Base-by-base conservation (phyloP, 2,113 vertebrate genomes). In the Oncorhynchus clarkii region DNA sequence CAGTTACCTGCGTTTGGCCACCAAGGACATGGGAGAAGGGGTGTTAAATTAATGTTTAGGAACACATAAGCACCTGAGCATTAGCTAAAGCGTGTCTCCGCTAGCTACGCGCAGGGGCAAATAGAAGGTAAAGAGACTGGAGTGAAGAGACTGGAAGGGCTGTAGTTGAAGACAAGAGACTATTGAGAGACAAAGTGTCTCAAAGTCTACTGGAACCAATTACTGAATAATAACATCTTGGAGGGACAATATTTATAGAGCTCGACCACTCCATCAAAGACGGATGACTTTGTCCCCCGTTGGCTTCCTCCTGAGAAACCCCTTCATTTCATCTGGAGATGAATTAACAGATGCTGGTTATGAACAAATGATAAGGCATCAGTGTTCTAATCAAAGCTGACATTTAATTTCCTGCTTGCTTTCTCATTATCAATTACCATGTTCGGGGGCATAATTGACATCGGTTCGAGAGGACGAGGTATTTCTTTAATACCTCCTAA, bases 281-380 rank as follows among this genome's bases (percentile, higher is more conserved):
- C 73, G 72, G 84, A 90, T 89, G 91, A 88, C 89, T 90, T 90
- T 92, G 81, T n/a, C 49, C 79, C 77, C 60, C 18, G 14, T 76
- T 81, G 65, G 77, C 81, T 85, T 87, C 82, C 86, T 86, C 39
- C 12, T 1, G 70, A 82, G 70, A 54, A 39, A 80, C 85, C 80
- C 86, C 88, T 45, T 54, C 3, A 54, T 54, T 90, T 89, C 88
- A 88, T 92, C 84, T 82, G 77, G 84, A 78, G 80, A 92, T 92
- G 91, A 89, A 94, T 94, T 93, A 94, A 93, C 93, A 94, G 90
- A 91, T 93, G 93, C 86, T 91, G 85, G 87, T 92, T 93, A 91
- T 90, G 90, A 91, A 90, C 89, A 92, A 94, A 94, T 91, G 89
- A 93, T 91, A 93, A 94, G 91, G 90, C 88, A 94, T 93, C 92